Conservation (phyloP, 2,888 invertebrate species). For the Geophilus truncorum region DNA sequence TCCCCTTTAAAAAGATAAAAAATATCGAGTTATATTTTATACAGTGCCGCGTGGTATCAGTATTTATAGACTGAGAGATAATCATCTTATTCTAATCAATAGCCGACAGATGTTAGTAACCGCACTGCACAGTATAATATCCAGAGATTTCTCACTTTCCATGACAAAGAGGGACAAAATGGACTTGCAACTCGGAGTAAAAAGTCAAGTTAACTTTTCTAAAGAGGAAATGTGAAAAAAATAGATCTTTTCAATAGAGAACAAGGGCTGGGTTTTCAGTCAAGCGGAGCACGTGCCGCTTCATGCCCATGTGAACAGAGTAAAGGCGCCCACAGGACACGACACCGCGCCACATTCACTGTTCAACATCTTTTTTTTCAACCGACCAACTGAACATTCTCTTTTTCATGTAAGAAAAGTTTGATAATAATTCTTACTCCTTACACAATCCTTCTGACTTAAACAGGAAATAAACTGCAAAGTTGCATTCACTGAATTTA, state of each 20-base stretch:
- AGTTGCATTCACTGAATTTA: neutral
- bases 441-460: neutral
- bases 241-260: conserved; percentile 16
- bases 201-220: conserved; percentile 21
- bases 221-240: conserved; percentile 27
- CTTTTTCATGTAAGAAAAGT: conserved; percentile 10
- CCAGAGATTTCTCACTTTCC: neutral
- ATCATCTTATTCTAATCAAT: neutral
- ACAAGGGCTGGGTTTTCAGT: conserved; percentile 24
- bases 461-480: neutral
- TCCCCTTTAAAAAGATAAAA: neutral
- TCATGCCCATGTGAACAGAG: conserved; percentile 21
- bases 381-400: neutral
- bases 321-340: conserved; percentile 18
- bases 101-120: neutral
- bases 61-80: neutral
- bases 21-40: neutral
- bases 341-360: conserved; percentile 18
- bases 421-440: neutral
- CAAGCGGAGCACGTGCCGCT: conserved; percentile 24
- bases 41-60: neutral
- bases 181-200: conserved; percentile 6
- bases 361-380: conserved; percentile 14
- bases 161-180: neutral
- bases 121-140: neutral